Base-by-base conservation (phyloP, 2,888 invertebrate genomes). In the Girardia tigrina region DNA sequence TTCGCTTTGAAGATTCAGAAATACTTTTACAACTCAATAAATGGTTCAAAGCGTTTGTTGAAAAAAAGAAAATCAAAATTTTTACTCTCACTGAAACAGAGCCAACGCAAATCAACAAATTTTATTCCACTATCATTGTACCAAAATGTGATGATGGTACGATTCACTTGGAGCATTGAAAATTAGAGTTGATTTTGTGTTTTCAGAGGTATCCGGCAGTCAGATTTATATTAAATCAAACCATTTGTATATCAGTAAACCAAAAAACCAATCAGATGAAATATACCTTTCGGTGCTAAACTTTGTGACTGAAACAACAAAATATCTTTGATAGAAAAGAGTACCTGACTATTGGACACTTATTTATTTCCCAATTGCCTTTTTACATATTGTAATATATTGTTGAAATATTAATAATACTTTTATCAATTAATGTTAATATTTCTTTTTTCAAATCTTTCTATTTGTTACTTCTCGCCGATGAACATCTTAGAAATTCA, bases 181-280 rank as follows among this genome's bases (percentile, higher is more conserved):
- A n/a, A n/a, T n/a, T n/a, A n/a, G n/a, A n/a, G 36, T 36, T 36
- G 16, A 16, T 12, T 36, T 36, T 36, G 16, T 12, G 12, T 36
- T 36, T 36, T 36, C 36, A 36, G n/a, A n/a, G n/a, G n/a, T n/a
- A n/a, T n/a, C n/a, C n/a, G n/a, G n/a, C n/a, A n/a, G n/a, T 6
- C 56, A 56, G 23, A n/a, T 56, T 4, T 20, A 56, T 6, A 16
- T 56, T 23, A 56, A 56, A 16, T 56, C 56, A 6, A 29, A 75
- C 72, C 75, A 75, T 72, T 27, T 75, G n/a, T 75, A 71, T 26
- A 75, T 75, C 12, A 75, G 71, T n/a, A 75, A 75, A 71, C 75
- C 75, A 8, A 75, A 75, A 23, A 71, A 29, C 69, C 26, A 71
- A 75, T 28, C 26, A 20, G 75, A 75, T 72, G 20, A 70, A 71